Conservation (phyloP, 2,888 invertebrate species). For the Criorhina ranunculi region DNA sequence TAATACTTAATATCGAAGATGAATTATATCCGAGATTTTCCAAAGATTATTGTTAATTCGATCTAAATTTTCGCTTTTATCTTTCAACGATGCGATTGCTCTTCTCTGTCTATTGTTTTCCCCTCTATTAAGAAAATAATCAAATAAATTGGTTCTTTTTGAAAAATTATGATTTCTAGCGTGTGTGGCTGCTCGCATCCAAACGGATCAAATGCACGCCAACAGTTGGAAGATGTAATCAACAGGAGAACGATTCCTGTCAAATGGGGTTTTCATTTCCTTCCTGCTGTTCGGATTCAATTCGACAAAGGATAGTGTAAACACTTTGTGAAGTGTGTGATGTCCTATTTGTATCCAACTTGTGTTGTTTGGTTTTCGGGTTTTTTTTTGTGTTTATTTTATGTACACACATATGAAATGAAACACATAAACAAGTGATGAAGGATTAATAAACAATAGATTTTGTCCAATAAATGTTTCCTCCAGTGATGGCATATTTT, state of each 20-base stretch:
- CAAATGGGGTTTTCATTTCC: constrained; percentile 57
- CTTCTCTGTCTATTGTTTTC: constrained; percentile 67
- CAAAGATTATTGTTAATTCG: constrained; percentile 60
- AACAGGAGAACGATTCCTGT: constrained; percentile 55
- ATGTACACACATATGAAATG: constrained; percentile 38
- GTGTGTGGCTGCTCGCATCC: constrained; percentile 22
- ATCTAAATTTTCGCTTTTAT: constrained; percentile 73
- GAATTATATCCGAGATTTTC: constrained; percentile 51
- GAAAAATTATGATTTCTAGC: constrained; percentile 44
- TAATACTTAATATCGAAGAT: constrained; percentile 75
- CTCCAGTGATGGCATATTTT: neutral
- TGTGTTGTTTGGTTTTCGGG: constrained; percentile 38
- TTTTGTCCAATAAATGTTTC: constrained; percentile 24
- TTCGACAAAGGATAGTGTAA: constrained; percentile 54
- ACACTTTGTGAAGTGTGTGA: constrained; percentile 50
- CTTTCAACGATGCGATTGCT: constrained; percentile 59
- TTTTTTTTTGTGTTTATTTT: constrained; percentile 55
- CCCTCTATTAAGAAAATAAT: constrained; percentile 72
- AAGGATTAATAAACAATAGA: constrained; percentile 66
- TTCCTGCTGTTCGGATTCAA: constrained; percentile 50
- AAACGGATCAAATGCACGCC: constrained; percentile 12
- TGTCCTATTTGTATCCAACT: constrained; percentile 38
- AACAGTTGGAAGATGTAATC: constrained; percentile 61
- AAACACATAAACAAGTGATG: constrained; percentile 62
- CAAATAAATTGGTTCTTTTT: constrained; percentile 61